These are phyloP conservation scores for Chionodraco myersi DNA, from an alignment of 2,113 vertebrate genomes.

Conservation along the genomic window DNA sequence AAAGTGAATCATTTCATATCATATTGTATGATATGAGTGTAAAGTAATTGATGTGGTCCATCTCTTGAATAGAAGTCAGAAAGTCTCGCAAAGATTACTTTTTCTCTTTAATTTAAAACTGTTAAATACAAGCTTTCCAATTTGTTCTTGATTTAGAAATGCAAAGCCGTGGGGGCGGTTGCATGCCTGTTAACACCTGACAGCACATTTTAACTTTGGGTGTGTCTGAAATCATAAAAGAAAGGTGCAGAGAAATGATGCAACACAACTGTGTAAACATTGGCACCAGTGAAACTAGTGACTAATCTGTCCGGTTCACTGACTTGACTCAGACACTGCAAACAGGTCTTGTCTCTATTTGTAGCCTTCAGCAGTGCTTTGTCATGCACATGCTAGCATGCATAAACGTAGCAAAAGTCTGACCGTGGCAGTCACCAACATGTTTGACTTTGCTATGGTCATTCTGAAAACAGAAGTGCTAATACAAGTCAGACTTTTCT, in stretches of 20 bases:
- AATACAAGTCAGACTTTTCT: constrained; percentile 37
- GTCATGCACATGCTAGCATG: constrained; percentile 53
- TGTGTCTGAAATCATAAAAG: neutral
- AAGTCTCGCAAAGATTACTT: neutral
- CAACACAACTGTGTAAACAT: constrained; percentile 18
- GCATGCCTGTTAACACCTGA: neutral
- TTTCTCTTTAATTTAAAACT: neutral
- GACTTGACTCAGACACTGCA: neutral
- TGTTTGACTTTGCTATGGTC: neutral
- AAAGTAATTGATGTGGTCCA: too few species aligned
- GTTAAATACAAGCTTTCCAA: neutral
- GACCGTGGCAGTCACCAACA: neutral
- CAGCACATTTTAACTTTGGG: constrained; percentile 8
- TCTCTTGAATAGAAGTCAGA: too few species aligned
- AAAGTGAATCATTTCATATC: too few species aligned
- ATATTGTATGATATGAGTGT: too few species aligned
- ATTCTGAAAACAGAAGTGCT: neutral
- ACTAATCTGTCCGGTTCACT: neutral
- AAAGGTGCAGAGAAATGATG: constrained; percentile 38
- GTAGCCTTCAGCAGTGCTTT: neutral
- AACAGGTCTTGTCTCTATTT: neutral
- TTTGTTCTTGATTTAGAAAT: neutral
- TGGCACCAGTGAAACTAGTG: neutral
- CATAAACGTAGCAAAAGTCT: constrained; percentile 23
- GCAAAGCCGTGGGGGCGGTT: neutral